Evolutionary conservation across 1,140 invertebrate genomes (phyloP), one percentile per base, ranked within the genome.

Genomic region (Holotrichia oblita): DNA sequence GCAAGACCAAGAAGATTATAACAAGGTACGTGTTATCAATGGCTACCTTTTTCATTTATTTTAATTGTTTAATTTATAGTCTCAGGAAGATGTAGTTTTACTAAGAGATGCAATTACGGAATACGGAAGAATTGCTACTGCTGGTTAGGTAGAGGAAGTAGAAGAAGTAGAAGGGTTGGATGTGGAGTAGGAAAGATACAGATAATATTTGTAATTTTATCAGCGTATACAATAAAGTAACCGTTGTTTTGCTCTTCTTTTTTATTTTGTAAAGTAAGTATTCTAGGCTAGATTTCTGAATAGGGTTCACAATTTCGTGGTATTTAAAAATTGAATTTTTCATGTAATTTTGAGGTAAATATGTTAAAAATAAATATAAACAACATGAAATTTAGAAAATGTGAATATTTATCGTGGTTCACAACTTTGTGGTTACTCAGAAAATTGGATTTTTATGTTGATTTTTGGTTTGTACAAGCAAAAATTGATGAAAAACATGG

Each of bases 221-320:
- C 7, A 48, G 44, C 44, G 10, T 48, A 48, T 48, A 48, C 44
- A 48, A 48, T 48, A 48, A 48, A 48, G 44, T 48, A 48, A 48
- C n/a, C 44, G 1, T 48, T 48, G 44, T 48, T 48, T 48, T 48
- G 44, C 44, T 48, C 44, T 48, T 48, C 10, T 48, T 48, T 48
- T 48, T 48, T 48, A 48, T 48, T 48, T 48, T 48, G n/a, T 48
- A 48, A 48, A 48, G 44, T 48, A 48, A 48, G 44, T 48, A 48
- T 48, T 48, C 44, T 48, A 8, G 27, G 27, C 27, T 34, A 34
- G 27, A 34, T 34, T 34, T 34, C 27, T 34, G 27, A 34, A 34
- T 34, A 34, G 27, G 44, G 44, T 48, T 48, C 44, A 48, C 44
- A 6, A 48, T 48, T 48, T 48, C 44, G 44, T 48, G 44, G 44